These are phyloP conservation scores for Geotrypetes seraphini DNA, from an alignment of 2,797 vertebrate species.

Conservation along the genomic window DNA sequence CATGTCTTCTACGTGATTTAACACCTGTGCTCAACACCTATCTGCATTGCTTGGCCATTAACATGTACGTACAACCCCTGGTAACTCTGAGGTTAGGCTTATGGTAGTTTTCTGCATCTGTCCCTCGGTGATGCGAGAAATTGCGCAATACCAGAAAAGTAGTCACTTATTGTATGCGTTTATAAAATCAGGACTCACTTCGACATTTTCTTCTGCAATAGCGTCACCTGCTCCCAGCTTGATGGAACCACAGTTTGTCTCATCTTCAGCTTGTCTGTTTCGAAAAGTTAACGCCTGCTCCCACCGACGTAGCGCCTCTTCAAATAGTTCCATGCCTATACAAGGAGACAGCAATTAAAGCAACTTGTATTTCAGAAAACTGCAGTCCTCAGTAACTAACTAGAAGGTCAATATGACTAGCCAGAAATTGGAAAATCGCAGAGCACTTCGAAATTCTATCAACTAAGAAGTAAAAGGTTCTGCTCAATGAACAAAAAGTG, in stretches of 20 bases:
- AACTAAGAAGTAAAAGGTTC: too few relatives aligned
- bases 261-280: constrained; percentile 71
- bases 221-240: constrained; percentile 81
- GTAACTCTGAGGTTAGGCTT: too few relatives aligned
- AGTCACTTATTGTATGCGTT: too few relatives aligned
- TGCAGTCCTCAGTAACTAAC: background rate
- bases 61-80: too few relatives aligned
- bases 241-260: constrained; percentile 64
- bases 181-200: constrained; percentile 55
- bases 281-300: constrained; percentile 87
- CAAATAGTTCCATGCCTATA: constrained; percentile 91
- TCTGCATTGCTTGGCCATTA: too few relatives aligned
- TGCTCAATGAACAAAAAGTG: too few relatives aligned
- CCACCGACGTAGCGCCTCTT: constrained; percentile 86
- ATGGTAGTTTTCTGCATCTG: too few relatives aligned
- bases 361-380: background rate
- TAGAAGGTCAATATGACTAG: background rate
- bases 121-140: too few relatives aligned
- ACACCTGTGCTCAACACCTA: too few relatives aligned
- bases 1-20: too few relatives aligned
- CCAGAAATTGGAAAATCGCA: background rate
- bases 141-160: too few relatives aligned
- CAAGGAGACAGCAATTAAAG: background rate
- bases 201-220: constrained; percentile 80
- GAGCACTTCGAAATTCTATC: too few relatives aligned